Percentiles rank a stretch among this genome's conserved stretches.
Conservation (phyloP, 2,797 vertebrate species). For the Sebastes oblongus region DNA sequence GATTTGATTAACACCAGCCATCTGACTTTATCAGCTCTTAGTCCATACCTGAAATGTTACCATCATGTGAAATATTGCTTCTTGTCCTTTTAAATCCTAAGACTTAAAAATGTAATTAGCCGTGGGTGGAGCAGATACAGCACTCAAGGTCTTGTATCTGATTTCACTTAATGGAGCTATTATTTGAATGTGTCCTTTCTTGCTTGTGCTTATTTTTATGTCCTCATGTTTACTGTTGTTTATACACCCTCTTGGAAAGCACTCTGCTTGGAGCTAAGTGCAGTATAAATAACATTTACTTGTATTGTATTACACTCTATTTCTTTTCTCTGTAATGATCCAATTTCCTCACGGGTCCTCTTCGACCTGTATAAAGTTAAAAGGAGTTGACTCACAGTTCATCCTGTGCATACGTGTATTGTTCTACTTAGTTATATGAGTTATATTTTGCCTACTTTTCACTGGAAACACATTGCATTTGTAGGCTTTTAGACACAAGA, state of each 20-base stretch:
- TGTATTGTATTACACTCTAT: not conserved
- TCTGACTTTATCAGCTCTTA: not conserved
- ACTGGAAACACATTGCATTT: not conserved
- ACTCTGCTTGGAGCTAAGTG: conserved; percentile 14
- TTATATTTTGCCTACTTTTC: not conserved
- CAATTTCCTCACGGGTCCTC: not conserved
- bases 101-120: conserved; percentile 20
- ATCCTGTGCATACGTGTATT: not conserved
- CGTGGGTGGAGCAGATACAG: conserved; percentile 2
- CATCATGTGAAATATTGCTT: conserved; percentile 7
- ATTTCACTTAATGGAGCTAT: conserved; percentile 40
- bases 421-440: not conserved
- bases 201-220: conserved; percentile 37
- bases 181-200: conserved; percentile 23
- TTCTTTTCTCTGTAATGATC: conserved; percentile 1
- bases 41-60: not conserved
- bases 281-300: conserved; percentile 26
- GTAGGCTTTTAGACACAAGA: not conserved
- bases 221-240: conserved; percentile 33
- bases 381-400: not conserved
- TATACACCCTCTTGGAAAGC: conserved; percentile 23
- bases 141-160: conserved; percentile 21
- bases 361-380: not conserved
- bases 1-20: not conserved
- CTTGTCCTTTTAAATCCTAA: conserved; percentile 16